Conservation (phyloP, 1,140 invertebrate species). For the Chironomus tepperi region DNA sequence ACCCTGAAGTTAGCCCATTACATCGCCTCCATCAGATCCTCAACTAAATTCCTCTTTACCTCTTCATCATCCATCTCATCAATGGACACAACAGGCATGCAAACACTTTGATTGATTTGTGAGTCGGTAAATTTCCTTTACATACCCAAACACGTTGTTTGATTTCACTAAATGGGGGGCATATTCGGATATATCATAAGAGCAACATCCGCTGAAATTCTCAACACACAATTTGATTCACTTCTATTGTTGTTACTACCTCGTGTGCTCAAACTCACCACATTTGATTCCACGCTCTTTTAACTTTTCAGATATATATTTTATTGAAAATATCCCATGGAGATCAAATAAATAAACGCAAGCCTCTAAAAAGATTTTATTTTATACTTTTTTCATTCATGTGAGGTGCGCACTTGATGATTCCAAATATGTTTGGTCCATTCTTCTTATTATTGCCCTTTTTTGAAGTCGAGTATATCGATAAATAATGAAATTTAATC, state of each 20-base stretch:
- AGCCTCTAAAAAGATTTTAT: no score
- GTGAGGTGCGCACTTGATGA: neutral
- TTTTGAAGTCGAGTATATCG: neutral
- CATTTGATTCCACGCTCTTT: conserved; percentile 22
- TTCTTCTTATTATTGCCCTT: no score
- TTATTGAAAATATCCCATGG: conserved; percentile 23
- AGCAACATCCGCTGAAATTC: neutral
- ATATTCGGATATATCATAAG: neutral
- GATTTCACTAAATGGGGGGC: no score
- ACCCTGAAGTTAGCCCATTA: no score
- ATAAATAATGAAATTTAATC: conserved; percentile 2
- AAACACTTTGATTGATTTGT: neutral
- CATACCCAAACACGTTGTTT: no score
- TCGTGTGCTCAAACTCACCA: conserved; percentile 10
- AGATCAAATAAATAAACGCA: conserved; percentile 19
- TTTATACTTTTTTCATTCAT: no score
- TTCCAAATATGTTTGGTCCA: neutral
- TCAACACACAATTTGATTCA: neutral
- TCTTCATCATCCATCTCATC: neutral
- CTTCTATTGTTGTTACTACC: conserved; percentile 6
- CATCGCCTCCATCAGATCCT: no score
- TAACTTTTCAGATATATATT: neutral
- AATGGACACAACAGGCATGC: neutral
- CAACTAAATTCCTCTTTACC: no score
- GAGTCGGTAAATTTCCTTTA: neutral